Percentiles rank a stretch among this genome's conserved stretches.
phyloP scores from a whole-genome alignment of 2,797 vertebrate species.

The Lophius americanus region DNA sequence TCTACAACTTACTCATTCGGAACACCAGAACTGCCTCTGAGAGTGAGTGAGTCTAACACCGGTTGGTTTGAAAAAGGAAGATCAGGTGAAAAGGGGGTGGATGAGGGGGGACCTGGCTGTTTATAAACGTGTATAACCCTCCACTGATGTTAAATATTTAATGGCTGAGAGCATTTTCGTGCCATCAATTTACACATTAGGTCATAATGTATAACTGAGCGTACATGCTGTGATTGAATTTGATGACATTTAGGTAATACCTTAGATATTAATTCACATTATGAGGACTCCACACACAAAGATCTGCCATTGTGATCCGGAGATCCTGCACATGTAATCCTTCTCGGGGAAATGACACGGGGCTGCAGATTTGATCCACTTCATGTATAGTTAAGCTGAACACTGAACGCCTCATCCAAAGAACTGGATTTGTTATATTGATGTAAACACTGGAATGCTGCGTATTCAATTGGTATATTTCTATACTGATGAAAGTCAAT shows the following conservation, averaged over 20 bases:
- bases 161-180: constrained; percentile 70
- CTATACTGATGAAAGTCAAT: too few relatives aligned
- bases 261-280: constrained; percentile 36
- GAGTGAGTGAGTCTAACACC: constrained; percentile 40
- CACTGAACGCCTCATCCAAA: background rate
- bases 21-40: constrained; percentile 67
- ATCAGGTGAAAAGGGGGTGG: constrained; percentile 42
- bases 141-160: constrained; percentile 74
- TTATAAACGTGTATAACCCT: constrained; percentile 53
- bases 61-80: constrained; percentile 27
- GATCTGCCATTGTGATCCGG: constrained; percentile 26
- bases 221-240: constrained; percentile 45
- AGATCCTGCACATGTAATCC: constrained; percentile 15
- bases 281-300: constrained; percentile 14
- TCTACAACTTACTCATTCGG: constrained; percentile 70
- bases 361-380: constrained; percentile 4
- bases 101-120: constrained; percentile 46
- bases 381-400: background rate
- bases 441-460: background rate
- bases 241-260: constrained; percentile 55
- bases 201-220: constrained; percentile 52
- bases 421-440: background rate
- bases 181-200: constrained; percentile 66
- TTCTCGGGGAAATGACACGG: background rate
- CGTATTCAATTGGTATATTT: background rate